Evolutionary conservation across 1,140 invertebrate species (phyloP), one percentile per base, ranked within the genome.

Genomic region (Drosophila ironensis): DNA sequence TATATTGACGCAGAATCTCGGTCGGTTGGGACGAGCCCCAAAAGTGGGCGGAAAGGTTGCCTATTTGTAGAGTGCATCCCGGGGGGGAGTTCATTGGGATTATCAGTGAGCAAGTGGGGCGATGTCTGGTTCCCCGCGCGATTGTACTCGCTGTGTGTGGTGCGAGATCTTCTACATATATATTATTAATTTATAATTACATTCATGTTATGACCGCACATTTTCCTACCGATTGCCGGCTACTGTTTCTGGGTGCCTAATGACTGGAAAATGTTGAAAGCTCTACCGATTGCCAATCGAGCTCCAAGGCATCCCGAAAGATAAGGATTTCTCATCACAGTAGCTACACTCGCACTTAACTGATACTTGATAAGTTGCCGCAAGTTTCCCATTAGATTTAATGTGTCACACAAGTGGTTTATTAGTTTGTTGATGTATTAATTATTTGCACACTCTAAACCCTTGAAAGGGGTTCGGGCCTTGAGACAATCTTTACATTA

Each of bases 221-320:
- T 47, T 73, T 78, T 73, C 50, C n/a, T 27, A 7, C 17, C 5
- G 17, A n/a, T 51, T 4, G 8, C 64, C 12, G 6, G 9, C 37
- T 61, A n/a, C n/a, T 1, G 8, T 33, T 71, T 46, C 76, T 81
- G 77, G 17, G 48, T 70, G 47, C 77, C 77, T 53, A 56, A 44
- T 76, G 40, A 50, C 41, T 52, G 77, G 68, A 60, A 82, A 84
- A 64, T 56, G 40, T 52, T 70, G 11, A 52, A 63, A 70, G 63
- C 41, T 59, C 72, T 33, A 67, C 46, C 30, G 45, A 59, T 54
- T 19, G 46, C 42, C 11, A 35, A 30, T 37, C 24, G 80, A 74
- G 69, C 71, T 80, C 50, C 54, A 22, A 44, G 9, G 41, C 33
- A 27, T 28, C n/a, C 5, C 35, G 24, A 69, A 47, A 33, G 78